Evolutionary conservation across 2,113 vertebrate species (phyloP).

Genomic region (Lamprologus lemairii): DNA sequence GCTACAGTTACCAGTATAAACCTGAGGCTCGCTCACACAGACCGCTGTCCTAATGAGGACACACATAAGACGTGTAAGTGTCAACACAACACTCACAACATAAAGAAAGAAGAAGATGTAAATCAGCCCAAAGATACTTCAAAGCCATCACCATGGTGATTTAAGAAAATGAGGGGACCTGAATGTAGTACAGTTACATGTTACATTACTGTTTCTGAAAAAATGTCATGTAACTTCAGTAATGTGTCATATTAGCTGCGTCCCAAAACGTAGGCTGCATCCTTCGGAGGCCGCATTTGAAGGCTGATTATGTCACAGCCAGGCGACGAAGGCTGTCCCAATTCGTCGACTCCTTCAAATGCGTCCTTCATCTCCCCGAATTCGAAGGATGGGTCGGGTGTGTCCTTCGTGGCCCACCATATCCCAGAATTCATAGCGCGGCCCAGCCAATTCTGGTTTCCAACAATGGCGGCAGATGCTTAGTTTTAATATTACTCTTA

Average conservation of each 20-base stretch:
- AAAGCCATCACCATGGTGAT: background rate
- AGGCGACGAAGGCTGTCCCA: background rate
- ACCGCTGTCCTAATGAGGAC: background rate
- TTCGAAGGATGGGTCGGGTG: background rate
- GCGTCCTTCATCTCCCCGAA: background rate
- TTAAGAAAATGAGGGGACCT: background rate
- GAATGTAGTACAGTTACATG: background rate
- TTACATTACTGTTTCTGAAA: background rate
- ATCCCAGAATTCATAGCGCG: background rate
- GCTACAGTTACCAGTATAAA: background rate
- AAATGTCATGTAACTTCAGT: background rate
- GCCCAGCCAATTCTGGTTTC: background rate
- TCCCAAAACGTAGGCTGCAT: background rate
- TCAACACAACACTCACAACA: background rate
- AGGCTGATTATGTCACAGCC: background rate
- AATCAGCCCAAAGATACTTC: background rate
- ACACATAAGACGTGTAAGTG: background rate
- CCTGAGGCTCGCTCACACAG: background rate
- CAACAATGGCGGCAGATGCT: background rate
- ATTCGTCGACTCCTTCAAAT: background rate
- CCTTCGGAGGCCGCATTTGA: rapidly evolving
- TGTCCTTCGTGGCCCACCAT: background rate
- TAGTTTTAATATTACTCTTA: rapidly evolving
- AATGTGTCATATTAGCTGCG: background rate
- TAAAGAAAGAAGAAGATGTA: background rate